Evolutionary conservation across 2,888 invertebrate genomes (phyloP), one percentile per base, ranked within the genome.

Genomic region (Agapostemon virescens): DNA sequence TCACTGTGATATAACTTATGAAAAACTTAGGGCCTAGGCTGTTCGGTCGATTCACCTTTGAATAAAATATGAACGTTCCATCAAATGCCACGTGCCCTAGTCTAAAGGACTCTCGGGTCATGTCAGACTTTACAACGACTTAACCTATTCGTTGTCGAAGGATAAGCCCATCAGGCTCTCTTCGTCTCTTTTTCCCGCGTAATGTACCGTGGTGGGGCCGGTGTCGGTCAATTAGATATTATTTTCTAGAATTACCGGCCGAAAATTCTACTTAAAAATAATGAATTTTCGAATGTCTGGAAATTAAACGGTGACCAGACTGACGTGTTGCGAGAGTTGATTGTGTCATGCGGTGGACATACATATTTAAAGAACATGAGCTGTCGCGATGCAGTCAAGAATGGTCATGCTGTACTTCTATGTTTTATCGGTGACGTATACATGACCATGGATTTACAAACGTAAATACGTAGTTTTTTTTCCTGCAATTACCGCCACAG

Each of bases 61-160:
- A 86, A 87, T 87, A 87, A 87, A 82, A n/a, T 73, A 87, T 86
- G 79, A 87, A 68, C 52, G n/a, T 64, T 77, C 76, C 74, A 81
- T 66, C 79, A 83, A 73, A 76, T 68, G 33, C 40, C 81, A 85
- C 69, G 79, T 87, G 80, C 77, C 33, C 40, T 58, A 77, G 23
- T 23, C 42, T 15, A 76, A 84, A 79, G 66, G 67, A 78, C 69
- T 71, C 36, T 72, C n/a, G 38, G 75, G 79, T 78, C 74, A 42
- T 58, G 52, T 55, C n/a, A 72, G 40, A 61, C 26, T 64, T 74
- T 66, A 63, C 72, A 58, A n/a, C 71, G 38, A 64, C n/a, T 55
- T 33, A 58, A 20, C 3, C 55, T 20, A 58, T 40, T 66, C 26
- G 61, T 9, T 42, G 26, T 77, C 26, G 23, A 61, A 69, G 33